Evolutionary conservation across 2,888 invertebrate species (phyloP), one percentile per base, ranked within the genome.

Genomic region (Agriotes lineatus): DNA sequence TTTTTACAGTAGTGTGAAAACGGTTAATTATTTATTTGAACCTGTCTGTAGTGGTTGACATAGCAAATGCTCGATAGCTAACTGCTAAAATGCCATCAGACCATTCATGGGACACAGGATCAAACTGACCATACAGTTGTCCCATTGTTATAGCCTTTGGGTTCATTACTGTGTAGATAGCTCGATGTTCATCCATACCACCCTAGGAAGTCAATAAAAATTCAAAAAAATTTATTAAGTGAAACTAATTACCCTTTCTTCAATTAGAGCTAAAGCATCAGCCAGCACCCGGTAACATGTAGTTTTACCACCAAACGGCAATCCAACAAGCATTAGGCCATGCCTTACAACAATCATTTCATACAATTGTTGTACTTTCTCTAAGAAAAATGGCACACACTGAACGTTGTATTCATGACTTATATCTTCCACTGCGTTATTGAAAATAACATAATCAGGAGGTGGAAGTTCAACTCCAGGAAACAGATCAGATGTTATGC

Each of bases 101-200:
- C 96, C 96, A 96, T 86, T 98, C 97, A 83, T 96, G 97, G 0
- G 97, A 96, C 0, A 94, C 92, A 0, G 93, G 90, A 85, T 98
- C 97, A 80, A 97, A 97, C 82, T 96, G 94, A 0, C 97, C 97
- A 80, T 97, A 98, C 25, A 98, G 86, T 82, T 97, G 96, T 0
- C 96, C 96, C 93, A 97, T 93, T 0, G 97, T 96, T 64, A 98
- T 94, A 0, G 97, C 92, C 84, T 98, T 98, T 0, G 98, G 97
- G 85, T 97, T 98, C 74, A 96, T 95, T 1, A 95, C 88, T 0
- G 89, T 93, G 80, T 89, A 94, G 74, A 94, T 90, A 0, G 93
- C 94, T 70, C 87, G 87, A 78, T 92, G 91, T 79, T 95, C 95
- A 19, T 89, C 88, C 89, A 93, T 90, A 37, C 90, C 85, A 70